Conservation (phyloP, 2,888 invertebrate species). For the Agrotis segetum region DNA sequence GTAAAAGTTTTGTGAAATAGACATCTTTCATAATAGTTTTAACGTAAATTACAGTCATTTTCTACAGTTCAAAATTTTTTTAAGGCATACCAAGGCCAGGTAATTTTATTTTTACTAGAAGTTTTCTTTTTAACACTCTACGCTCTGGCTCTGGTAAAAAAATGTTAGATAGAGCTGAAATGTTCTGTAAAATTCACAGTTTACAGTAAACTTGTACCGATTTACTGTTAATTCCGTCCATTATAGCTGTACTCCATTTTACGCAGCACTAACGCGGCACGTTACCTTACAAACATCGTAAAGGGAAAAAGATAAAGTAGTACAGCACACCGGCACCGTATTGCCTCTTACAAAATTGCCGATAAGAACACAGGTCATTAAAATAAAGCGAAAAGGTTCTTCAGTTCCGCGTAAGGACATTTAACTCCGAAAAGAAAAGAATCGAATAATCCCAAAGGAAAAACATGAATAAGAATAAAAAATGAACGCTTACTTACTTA, state of each 20-base stretch:
- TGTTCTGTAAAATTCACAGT: constrained; percentile 32
- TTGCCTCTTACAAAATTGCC: constrained; percentile 9
- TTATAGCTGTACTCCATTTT: constrained; percentile 36
- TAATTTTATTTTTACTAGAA: constrained; percentile 1
- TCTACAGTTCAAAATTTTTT: background rate
- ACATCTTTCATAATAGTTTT: constrained; percentile 37
- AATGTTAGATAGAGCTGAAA: constrained; percentile 6
- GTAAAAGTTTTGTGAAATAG: constrained; percentile 25
- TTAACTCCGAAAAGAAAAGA: constrained; percentile 37
- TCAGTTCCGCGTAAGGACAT: constrained; percentile 28
- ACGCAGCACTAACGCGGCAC: constrained; percentile 31
- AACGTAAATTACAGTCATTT: constrained; percentile 32
- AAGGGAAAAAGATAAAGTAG: constrained; percentile 31
- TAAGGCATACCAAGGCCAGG: background rate
- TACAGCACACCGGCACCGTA: constrained; percentile 7
- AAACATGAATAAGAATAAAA: constrained; percentile 58
- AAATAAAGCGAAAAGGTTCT: constrained; percentile 30
- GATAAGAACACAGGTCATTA: constrained; percentile 22
- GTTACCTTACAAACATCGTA: constrained; percentile 40
- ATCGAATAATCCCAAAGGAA: constrained; percentile 46
- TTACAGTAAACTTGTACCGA: constrained; percentile 31
- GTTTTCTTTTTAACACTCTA: background rate
- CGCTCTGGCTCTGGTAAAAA: background rate
- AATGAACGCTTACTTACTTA: constrained; percentile 54
- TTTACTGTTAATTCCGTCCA: constrained; percentile 45